Percentiles rank a stretch among this genome's conserved stretches.
Conservation (phyloP, 2,797 vertebrate genomes). For the Scleropages formosus region DNA sequence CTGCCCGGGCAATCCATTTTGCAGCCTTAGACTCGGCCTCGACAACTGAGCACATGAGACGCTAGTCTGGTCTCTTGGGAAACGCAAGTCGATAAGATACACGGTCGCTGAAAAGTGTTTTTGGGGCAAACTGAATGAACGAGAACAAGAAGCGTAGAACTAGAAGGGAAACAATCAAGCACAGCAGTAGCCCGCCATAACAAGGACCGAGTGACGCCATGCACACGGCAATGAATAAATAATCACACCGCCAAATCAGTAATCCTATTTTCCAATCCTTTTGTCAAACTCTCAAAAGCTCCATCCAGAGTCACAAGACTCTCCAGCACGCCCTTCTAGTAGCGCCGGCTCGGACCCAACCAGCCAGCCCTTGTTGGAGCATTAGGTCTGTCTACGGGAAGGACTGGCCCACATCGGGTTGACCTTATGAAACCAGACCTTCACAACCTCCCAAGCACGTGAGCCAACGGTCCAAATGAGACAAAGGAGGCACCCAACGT, state of each 20-base stretch:
- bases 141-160: neutral
- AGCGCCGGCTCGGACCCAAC: slow-evolving; percentile 21
- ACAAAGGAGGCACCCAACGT: too few relatives aligned
- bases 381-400: slow-evolving; percentile 54
- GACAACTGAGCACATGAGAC: neutral
- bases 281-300: slow-evolving; percentile 25
- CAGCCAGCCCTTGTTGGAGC: slow-evolving; percentile 51
- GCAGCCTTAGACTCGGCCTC: too few relatives aligned
- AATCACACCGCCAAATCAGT: slow-evolving; percentile 15
- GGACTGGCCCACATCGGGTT: slow-evolving; percentile 67
- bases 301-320: slow-evolving; percentile 9
- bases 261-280: slow-evolving; percentile 27
- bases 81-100: neutral
- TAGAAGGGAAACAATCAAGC: neutral
- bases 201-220: slow-evolving; percentile 29
- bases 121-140: neutral
- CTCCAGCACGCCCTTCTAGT: slow-evolving; percentile 20
- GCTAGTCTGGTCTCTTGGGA: neutral
- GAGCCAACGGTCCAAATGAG: neutral
- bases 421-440: slow-evolving; percentile 53
- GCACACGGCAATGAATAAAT: slow-evolving; percentile 31
- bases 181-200: slow-evolving; percentile 13
- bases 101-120: too few relatives aligned
- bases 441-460: slow-evolving; percentile 37
- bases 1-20: neutral